Percentiles rank a stretch among this genome's conserved stretches.
These are phyloP conservation scores for Nematolebias whitei DNA, from an alignment of 2,113 vertebrate species.

Conservation along the genomic window DNA sequence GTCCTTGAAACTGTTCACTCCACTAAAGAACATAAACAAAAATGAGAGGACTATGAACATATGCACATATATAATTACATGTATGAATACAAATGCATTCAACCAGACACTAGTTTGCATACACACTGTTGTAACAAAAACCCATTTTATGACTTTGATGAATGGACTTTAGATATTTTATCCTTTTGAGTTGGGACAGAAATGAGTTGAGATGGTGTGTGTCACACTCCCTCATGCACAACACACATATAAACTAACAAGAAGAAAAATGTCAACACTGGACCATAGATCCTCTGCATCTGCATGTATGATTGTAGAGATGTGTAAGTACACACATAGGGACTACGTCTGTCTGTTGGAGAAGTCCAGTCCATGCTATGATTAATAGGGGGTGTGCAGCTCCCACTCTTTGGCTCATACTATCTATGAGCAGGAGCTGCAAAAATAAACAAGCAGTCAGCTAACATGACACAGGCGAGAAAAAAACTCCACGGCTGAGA, in stretches of 20 bases:
- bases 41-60: conserved; percentile 2
- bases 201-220: conserved; percentile 15
- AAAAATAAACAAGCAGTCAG: conserved; percentile 84
- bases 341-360: conserved; percentile 59
- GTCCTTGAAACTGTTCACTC: background rate
- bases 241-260: conserved; percentile 43
- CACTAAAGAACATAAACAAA: conserved; percentile 33
- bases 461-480: conserved; percentile 62
- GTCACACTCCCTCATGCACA: conserved; percentile 5
- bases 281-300: conserved; percentile 13
- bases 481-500: conserved; percentile 43
- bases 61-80: background rate
- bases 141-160: conserved; percentile 78
- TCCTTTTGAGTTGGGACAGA: conserved; percentile 64
- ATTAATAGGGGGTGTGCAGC: conserved; percentile 81
- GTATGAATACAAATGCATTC: conserved; percentile 14
- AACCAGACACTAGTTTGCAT: conserved; percentile 10
- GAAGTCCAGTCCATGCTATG: conserved; percentile 77
- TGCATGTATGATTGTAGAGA: conserved; percentile 31
- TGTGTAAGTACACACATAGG: conserved; percentile 48
- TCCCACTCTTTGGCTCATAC: conserved; percentile 55
- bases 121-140: conserved; percentile 22
- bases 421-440: conserved; percentile 72
- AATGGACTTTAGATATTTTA: conserved; percentile 82
- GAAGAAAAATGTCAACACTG: conserved; percentile 51